phyloP scores from a whole-genome alignment of 2,888 invertebrate species.

The Coecobrya sp. region DNA sequence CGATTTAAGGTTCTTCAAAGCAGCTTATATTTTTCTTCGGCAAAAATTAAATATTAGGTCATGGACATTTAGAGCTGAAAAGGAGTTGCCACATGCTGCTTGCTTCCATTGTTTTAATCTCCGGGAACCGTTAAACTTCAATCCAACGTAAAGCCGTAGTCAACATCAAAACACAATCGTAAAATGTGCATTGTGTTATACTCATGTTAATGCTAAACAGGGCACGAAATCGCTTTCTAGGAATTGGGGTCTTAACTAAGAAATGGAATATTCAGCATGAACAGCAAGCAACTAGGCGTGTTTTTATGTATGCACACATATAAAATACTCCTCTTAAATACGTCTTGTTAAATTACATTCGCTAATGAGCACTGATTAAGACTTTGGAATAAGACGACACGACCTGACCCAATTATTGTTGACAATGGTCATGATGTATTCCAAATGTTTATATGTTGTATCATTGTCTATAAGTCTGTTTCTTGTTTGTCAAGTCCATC shows the following conservation, averaged over 20 bases:
- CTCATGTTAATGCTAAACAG: background rate
- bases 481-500: no score
- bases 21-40: background rate
- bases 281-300: no score
- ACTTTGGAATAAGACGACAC: background rate
- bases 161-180: background rate
- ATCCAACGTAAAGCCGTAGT: background rate
- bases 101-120: conserved; percentile 21
- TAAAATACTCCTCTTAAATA: background rate
- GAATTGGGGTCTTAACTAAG: background rate
- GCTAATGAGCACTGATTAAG: background rate
- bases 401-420: background rate
- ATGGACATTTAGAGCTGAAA: background rate
- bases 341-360: background rate
- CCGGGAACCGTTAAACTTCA: background rate
- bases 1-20: no score
- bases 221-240: background rate
- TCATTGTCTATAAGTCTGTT: no score
- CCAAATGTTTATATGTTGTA: background rate
- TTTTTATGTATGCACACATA: background rate
- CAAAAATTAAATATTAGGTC: background rate
- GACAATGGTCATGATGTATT: background rate
- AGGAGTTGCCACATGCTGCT: background rate
- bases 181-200: background rate
- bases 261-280: background rate